These are phyloP conservation scores for Carlito syrichta DNA, from an alignment of 2,113 vertebrate genomes.

Conservation along the genomic window DNA sequence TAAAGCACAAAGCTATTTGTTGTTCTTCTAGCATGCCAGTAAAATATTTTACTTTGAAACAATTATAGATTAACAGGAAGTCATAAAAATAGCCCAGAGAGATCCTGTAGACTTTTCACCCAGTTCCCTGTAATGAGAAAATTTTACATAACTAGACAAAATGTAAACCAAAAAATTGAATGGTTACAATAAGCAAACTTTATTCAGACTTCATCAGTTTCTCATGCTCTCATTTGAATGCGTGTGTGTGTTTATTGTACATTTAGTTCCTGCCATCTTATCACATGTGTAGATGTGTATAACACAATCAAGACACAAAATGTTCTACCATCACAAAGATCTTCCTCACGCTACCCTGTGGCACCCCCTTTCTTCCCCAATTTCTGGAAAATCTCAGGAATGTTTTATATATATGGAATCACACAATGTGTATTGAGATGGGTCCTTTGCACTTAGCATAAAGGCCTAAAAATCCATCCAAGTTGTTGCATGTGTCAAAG, in stretches of 20 bases:
- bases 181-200: too few relatives aligned
- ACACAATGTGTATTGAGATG: too few relatives aligned
- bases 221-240: accelerated
- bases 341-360: background rate
- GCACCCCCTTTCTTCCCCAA: background rate
- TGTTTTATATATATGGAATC: background rate
- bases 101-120: accelerated
- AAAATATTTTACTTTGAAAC: background rate
- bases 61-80: background rate
- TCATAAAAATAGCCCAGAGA: background rate
- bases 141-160: too few relatives aligned
- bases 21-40: background rate
- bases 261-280: background rate
- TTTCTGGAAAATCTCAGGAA: background rate
- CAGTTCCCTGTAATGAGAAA: background rate
- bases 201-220: background rate
- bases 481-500: accelerated
- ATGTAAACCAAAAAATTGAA: accelerated
- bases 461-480: background rate
- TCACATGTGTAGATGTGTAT: background rate
- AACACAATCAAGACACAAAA: background rate
- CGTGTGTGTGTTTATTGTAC: background rate
- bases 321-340: background rate
- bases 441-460: background rate
- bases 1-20: background rate